phyloP scores from a whole-genome alignment of 2,113 vertebrate genomes.

The Lucifuga dentata region DNA sequence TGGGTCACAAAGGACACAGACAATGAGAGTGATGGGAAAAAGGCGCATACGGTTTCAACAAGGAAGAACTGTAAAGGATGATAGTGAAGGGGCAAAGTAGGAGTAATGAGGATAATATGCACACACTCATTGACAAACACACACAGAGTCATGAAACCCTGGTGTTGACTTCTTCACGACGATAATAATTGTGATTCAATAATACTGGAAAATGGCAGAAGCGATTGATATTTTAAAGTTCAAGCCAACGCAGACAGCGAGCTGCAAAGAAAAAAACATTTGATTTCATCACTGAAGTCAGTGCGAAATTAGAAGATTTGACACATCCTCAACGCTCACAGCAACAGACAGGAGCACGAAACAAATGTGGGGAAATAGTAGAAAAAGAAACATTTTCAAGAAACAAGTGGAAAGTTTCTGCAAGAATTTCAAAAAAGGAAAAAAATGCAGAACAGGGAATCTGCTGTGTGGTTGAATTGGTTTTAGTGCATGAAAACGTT shows the following conservation, averaged over 20 bases:
- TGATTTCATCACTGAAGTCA: constrained; percentile 26
- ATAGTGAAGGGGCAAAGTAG: constrained; percentile 21
- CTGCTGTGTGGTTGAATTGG: too few species aligned
- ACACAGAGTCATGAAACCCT: constrained; percentile 27
- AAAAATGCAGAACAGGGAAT: too few species aligned
- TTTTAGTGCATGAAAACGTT: too few species aligned
- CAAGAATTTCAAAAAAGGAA: too few species aligned
- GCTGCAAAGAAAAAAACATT: constrained; percentile 43
- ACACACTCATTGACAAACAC: constrained; percentile 3
- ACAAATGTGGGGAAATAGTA: not conserved
- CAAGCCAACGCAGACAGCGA: constrained; percentile 19
- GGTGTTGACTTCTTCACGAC: constrained; percentile 12
- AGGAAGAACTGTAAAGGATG: not conserved
- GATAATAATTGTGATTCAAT: constrained; percentile 47
- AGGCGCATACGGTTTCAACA: constrained; percentile 16
- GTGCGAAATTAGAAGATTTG: not conserved
- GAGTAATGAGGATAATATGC: constrained; percentile 36
- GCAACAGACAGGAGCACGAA: not conserved
- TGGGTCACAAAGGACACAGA: too few species aligned
- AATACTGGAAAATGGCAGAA: constrained; percentile 53
- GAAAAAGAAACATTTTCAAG: too few species aligned
- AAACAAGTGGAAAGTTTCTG: too few species aligned
- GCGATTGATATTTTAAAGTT: constrained; percentile 67
- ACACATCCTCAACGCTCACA: too few species aligned
- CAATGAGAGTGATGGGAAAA: constrained; percentile 2